Conservation (phyloP, 2,888 invertebrate species). For the Phyllotreta cruciferae region DNA sequence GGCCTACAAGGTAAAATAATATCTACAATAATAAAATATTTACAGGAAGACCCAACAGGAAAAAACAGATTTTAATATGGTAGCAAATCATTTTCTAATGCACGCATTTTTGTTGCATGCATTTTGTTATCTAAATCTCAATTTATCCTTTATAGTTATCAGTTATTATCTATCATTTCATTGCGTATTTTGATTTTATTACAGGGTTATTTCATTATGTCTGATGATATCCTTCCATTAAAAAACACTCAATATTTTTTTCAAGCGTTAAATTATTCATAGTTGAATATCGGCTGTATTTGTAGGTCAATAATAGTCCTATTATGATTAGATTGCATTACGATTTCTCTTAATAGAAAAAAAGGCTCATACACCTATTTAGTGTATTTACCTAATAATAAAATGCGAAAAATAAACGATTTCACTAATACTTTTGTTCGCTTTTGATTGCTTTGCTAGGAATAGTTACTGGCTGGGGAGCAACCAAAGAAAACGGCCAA, state of each 20-base stretch:
- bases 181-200: not conserved
- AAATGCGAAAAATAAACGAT: not conserved
- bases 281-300: too few relatives aligned
- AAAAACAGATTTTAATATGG: not conserved
- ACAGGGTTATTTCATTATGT: not conserved
- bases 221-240: too few relatives aligned
- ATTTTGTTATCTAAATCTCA: too few relatives aligned
- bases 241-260: not conserved
- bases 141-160: too few relatives aligned
- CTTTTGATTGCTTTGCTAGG: slow-evolving; percentile 49
- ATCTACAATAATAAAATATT: not conserved
- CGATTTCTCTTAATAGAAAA: too few relatives aligned
- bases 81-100: not conserved
- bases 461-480: slow-evolving; percentile 83
- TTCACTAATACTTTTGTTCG: not conserved
- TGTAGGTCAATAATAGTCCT: too few relatives aligned
- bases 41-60: too few relatives aligned
- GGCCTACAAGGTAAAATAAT: slow-evolving; percentile 58
- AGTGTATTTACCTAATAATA: too few relatives aligned
- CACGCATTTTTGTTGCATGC: too few relatives aligned
- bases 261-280: not conserved
- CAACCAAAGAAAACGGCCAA: slow-evolving; percentile 73
- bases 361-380: too few relatives aligned
- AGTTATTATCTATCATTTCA: not conserved
- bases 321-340: too few relatives aligned